Percentiles rank a stretch among this genome's conserved stretches.
phyloP scores from a whole-genome alignment of 1,140 invertebrate genomes.

The Sogatella furcifera region DNA sequence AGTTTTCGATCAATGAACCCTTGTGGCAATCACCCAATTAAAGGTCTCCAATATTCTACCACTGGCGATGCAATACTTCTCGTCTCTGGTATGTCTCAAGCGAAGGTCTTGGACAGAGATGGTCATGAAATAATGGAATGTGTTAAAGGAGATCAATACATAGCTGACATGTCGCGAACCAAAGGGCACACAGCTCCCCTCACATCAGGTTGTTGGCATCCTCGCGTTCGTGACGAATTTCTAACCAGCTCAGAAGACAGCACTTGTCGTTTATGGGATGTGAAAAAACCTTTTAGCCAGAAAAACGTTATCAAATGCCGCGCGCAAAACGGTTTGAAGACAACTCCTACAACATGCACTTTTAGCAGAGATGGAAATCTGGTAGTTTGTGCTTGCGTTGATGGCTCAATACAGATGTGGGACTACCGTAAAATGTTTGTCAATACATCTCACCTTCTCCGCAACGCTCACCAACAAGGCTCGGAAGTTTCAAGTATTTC shows the following conservation, averaged over 20 bases:
- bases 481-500: conserved; percentile 72
- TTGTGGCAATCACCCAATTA: conserved; percentile 92
- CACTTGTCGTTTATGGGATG: conserved; percentile 83
- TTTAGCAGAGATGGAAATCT: conserved; percentile 82
- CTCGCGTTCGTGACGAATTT: conserved; percentile 83
- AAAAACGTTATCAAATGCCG: conserved; percentile 82
- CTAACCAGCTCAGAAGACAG: conserved; percentile 89
- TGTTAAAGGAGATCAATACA: conserved; percentile 93
- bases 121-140: conserved; percentile 94
- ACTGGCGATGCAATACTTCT: conserved; percentile 93
- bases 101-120: conserved; percentile 91
- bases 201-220: conserved; percentile 90
- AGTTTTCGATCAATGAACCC: conserved; percentile 88
- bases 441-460: conserved; percentile 64
- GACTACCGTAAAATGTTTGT: conserved; percentile 77
- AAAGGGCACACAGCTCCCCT: conserved; percentile 92
- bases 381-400: conserved; percentile 82
- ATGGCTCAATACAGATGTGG: conserved; percentile 98
- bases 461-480: conserved; percentile 72
- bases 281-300: conserved; percentile 64
- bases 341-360: conserved; percentile 71
- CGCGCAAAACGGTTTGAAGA: conserved; percentile 77
- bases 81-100: conserved; percentile 80
- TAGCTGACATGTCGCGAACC: conserved; percentile 86
- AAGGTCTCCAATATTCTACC: conserved; percentile 77